Percentiles rank a stretch among this genome's conserved stretches.
These are phyloP conservation scores for Fregata magnificens DNA, from an alignment of 2,113 vertebrate genomes.

Conservation along the genomic window DNA sequence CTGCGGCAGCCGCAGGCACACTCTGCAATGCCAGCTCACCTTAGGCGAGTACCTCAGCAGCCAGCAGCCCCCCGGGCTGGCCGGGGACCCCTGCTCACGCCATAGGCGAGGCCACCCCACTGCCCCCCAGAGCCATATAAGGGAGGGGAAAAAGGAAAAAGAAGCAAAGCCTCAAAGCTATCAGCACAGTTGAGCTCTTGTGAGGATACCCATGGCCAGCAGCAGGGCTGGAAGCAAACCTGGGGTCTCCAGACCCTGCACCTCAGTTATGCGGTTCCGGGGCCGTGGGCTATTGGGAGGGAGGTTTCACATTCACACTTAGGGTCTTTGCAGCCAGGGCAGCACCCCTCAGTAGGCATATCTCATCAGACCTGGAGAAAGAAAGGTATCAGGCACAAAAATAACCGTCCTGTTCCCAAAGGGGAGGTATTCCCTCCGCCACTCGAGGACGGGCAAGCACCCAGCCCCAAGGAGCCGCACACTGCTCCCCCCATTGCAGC, in stretches of 20 bases:
- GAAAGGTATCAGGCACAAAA: background rate
- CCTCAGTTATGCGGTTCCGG: rapidly evolving
- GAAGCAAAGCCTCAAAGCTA: background rate
- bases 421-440: rapidly evolving
- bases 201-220: rapidly evolving
- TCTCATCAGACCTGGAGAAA: background rate
- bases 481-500: background rate
- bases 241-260: background rate
- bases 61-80: background rate
- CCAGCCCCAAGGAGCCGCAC: rapidly evolving
- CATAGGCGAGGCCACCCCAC: rapidly evolving
- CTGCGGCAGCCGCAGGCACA: background rate
- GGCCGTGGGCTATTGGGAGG: background rate
- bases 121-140: background rate
- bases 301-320: background rate
- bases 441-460: rapidly evolving
- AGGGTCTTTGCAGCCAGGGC: background rate
- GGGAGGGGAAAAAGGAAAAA: background rate
- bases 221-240: background rate
- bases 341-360: background rate
- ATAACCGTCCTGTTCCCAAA: background rate
- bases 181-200: background rate
- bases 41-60: background rate
- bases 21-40: background rate
- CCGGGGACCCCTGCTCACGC: background rate